Conservation (phyloP, 2,888 invertebrate species). For the Callinectes sapidus region DNA sequence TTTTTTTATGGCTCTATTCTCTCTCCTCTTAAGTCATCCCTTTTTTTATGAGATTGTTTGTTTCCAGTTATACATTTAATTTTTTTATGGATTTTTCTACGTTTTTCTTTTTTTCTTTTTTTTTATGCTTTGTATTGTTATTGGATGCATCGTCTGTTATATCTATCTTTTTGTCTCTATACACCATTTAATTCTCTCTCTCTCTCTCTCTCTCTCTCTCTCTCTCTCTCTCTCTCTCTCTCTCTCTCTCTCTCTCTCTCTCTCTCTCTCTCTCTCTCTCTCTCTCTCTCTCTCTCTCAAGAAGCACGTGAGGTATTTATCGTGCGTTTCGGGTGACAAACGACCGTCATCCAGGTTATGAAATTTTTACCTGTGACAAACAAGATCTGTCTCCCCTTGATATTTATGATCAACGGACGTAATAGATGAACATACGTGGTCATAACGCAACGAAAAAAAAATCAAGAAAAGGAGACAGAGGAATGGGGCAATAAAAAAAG, state of each 20-base stretch:
- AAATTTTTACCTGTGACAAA: conserved; percentile 37
- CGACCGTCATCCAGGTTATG: conserved; percentile 7
- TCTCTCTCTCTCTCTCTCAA: not conserved
- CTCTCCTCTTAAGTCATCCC: not conserved
- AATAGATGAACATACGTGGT: not conserved
- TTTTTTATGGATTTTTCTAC: not conserved
- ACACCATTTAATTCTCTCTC: not conserved
- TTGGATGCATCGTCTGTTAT: not conserved
- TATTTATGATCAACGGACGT: not conserved
- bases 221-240: not conserved
- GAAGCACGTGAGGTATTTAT: conserved; percentile 18
- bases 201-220: not conserved
- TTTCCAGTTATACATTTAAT: not conserved
- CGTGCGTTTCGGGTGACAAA: conserved; percentile 17
- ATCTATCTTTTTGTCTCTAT: not conserved
- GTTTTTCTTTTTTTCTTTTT: not conserved
- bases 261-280: not conserved
- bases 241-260: not conserved
- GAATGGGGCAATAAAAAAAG: not conserved
- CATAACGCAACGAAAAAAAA: not conserved
- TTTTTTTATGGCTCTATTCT: conserved; percentile 48
- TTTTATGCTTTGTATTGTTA: not conserved
- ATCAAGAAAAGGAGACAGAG: conserved; percentile 7
- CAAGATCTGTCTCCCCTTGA: conserved; percentile 2
- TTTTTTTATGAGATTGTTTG: not conserved